Evolutionary conservation across 2,888 invertebrate genomes (phyloP).

Genomic region (Leptinotarsa rubiginosa): DNA sequence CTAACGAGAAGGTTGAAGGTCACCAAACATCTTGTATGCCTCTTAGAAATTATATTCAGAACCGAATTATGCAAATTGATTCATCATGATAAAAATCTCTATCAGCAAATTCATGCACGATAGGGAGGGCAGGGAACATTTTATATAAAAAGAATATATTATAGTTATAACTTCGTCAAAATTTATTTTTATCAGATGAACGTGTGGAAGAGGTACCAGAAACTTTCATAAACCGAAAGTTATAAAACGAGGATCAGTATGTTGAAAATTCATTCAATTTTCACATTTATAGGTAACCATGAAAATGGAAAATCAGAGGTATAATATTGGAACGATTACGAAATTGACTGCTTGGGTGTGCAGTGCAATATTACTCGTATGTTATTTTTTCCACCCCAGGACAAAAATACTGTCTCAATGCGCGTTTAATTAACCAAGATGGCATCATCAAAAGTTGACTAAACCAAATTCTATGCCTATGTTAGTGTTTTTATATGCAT

Average conservation of each 20-base stretch:
- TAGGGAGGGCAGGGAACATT: slow-evolving; percentile 18
- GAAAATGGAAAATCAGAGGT: no score
- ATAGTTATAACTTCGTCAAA: slow-evolving; percentile 17
- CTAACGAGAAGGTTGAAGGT: slow-evolving; percentile 45
- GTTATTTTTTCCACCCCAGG: no score
- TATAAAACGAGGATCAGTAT: neutral
- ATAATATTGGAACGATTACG: no score
- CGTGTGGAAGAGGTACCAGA: neutral
- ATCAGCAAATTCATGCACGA: slow-evolving; percentile 31
- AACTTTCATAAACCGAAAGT: neutral
- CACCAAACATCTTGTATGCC: slow-evolving; percentile 36
- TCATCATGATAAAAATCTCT: slow-evolving; percentile 32
- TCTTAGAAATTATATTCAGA: slow-evolving; percentile 30
- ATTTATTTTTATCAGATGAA: slow-evolving; percentile 9
- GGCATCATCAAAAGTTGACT: no score
- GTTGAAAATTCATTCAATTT: no score
- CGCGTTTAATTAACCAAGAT: no score
- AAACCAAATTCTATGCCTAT: no score
- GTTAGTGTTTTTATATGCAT: no score
- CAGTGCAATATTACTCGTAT: no score
- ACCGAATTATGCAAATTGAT: slow-evolving; percentile 37
- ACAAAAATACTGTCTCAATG: no score
- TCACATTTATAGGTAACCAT: no score
- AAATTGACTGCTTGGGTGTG: no score
- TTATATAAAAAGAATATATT: slow-evolving; percentile 7